These are phyloP conservation scores for Psittacula cyanocephala DNA, from an alignment of 2,113 vertebrate genomes.

Conservation along the genomic window DNA sequence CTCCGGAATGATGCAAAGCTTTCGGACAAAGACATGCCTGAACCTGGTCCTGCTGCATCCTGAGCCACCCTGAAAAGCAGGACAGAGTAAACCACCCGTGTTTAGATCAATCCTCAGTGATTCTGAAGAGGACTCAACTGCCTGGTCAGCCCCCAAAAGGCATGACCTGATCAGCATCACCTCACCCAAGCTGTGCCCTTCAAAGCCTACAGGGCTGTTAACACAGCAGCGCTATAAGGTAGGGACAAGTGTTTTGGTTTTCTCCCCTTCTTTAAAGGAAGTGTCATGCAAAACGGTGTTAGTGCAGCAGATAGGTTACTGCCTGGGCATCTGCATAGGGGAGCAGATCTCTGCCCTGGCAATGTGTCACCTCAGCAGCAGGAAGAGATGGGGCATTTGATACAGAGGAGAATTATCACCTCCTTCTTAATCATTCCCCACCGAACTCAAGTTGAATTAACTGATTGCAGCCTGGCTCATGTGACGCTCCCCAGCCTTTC, in stretches of 20 bases:
- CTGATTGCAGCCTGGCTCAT: slow-evolving; percentile 1
- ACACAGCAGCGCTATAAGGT: background rate
- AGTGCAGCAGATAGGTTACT: background rate
- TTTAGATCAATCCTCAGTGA: background rate
- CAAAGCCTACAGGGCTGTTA: slow-evolving; percentile 6
- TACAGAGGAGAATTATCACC: slow-evolving; percentile 25
- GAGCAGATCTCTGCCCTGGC: background rate
- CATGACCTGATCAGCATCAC: background rate
- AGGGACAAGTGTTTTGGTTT: background rate
- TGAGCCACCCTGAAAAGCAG: accelerated
- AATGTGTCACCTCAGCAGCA: background rate
- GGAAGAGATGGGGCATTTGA: slow-evolving; percentile 40
- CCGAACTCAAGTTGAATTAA: slow-evolving; percentile 21
- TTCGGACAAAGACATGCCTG: background rate
- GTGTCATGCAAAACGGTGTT: background rate
- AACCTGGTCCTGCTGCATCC: background rate
- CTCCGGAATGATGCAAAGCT: background rate
- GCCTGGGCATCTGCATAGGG: background rate
- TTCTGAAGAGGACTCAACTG: background rate
- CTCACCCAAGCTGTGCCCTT: background rate
- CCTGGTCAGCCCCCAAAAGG: background rate
- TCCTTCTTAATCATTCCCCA: slow-evolving; percentile 12
- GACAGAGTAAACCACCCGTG: accelerated
- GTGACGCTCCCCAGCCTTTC: background rate
- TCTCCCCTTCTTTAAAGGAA: background rate